These are phyloP conservation scores for Agrilus planipennis DNA, from an alignment of 1,140 invertebrate genomes.

Conservation along the genomic window DNA sequence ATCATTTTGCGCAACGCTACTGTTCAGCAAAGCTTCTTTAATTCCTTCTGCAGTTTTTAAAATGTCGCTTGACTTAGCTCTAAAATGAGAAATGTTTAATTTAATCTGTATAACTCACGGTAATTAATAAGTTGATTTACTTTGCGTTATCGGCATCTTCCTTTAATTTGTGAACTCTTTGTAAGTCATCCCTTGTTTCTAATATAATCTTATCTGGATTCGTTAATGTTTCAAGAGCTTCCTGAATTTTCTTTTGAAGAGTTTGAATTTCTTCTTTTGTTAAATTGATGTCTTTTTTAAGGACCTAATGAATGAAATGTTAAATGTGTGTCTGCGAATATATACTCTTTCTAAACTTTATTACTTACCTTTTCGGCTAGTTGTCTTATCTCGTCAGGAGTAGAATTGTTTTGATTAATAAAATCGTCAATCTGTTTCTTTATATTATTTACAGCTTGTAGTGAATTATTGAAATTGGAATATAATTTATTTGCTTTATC, in stretches of 20 bases:
- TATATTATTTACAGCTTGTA: slow-evolving; percentile 40
- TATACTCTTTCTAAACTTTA: slow-evolving; percentile 20
- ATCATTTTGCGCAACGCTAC: slow-evolving; percentile 11
- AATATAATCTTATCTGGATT: slow-evolving; percentile 82
- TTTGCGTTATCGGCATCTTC: slow-evolving; percentile 63
- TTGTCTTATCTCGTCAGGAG: slow-evolving; percentile 67
- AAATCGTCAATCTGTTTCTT: slow-evolving; percentile 64
- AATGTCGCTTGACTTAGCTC: slow-evolving; percentile 9
- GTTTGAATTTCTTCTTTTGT: slow-evolving; percentile 76
- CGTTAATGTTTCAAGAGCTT: slow-evolving; percentile 72
- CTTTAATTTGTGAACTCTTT: slow-evolving; percentile 62
- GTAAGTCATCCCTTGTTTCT: slow-evolving; percentile 69
- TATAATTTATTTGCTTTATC: slow-evolving; percentile 20
- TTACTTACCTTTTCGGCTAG: slow-evolving; percentile 64
- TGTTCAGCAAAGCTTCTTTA: slow-evolving; percentile 11
- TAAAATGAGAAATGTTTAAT: slow-evolving; percentile 10
- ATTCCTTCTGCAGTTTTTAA: slow-evolving; percentile 10
- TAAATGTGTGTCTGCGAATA: neutral
- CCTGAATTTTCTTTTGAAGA: slow-evolving; percentile 72
- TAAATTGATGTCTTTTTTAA: slow-evolving; percentile 47
- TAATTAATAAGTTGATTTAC: slow-evolving; percentile 34
- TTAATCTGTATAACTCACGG: neutral
- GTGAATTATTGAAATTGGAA: slow-evolving; percentile 25
- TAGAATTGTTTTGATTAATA: slow-evolving; percentile 60
- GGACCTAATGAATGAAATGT: slow-evolving; percentile 13